phyloP scores from a whole-genome alignment of 1,140 invertebrate species.

The Philopotamus ludificatus region DNA sequence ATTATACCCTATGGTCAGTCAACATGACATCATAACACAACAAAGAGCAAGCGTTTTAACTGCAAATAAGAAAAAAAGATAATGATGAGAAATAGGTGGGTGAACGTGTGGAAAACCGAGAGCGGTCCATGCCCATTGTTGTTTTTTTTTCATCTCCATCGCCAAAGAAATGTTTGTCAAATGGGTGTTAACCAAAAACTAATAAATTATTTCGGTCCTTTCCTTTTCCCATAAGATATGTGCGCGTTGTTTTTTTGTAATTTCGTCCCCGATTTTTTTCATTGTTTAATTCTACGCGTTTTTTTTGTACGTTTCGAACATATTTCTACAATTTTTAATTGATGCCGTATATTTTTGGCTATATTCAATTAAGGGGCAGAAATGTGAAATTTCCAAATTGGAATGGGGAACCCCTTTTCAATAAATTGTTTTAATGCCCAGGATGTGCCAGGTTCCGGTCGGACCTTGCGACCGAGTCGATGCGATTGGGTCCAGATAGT shows the following conservation, averaged over 20 bases:
- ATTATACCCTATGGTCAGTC: neutral
- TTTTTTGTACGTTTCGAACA: too few species aligned
- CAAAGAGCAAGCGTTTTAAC: neutral
- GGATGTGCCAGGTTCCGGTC: too few species aligned
- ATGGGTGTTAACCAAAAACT: slow-evolving; percentile 35
- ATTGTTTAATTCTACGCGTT: too few species aligned
- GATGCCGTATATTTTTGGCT: too few species aligned
- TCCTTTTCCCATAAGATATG: slow-evolving; percentile 24
- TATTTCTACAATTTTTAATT: too few species aligned
- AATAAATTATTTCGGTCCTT: slow-evolving; percentile 32
- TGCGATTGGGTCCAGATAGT: too few species aligned
- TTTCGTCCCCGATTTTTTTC: neutral
- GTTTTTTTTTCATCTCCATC: slow-evolving; percentile 2
- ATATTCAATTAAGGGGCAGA: too few species aligned
- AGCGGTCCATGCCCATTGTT: neutral
- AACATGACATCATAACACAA: slow-evolving; percentile 1
- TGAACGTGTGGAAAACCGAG: neutral
- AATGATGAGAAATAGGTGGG: slow-evolving; percentile 13
- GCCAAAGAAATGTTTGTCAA: slow-evolving; percentile 32
- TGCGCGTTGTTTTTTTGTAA: neutral
- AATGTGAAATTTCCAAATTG: too few species aligned
- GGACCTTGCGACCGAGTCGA: too few species aligned
- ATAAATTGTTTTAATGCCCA: too few species aligned
- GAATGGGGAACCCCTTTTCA: too few species aligned
- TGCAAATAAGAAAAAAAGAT: slow-evolving; percentile 22